Evolutionary conservation across 64 coral and sea anemone species (phyloP).

Genomic region (Montipora capricornis): DNA sequence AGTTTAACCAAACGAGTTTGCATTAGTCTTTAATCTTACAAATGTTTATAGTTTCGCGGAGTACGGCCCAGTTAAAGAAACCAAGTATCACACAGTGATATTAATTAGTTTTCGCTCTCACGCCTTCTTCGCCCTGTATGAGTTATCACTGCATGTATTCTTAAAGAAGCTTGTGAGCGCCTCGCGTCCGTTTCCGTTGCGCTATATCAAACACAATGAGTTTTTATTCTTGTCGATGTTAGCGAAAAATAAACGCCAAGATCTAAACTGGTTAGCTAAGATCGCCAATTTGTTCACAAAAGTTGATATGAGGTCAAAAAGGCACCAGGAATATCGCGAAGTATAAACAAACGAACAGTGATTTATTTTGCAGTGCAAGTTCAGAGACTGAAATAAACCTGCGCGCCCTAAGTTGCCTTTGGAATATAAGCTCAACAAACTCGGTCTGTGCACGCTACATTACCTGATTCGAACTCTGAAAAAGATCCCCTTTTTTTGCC

Average conservation of each 20-base stretch:
- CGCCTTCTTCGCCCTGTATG: slow-evolving; percentile 49
- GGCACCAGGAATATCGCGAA: not conserved
- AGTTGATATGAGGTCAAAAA: slow-evolving; percentile 36
- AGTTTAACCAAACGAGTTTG: slow-evolving; percentile 56
- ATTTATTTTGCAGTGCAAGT: slow-evolving; percentile 10
- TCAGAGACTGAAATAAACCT: not conserved
- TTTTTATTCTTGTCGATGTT: slow-evolving; percentile 28
- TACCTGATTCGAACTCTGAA: not conserved
- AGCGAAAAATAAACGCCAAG: slow-evolving; percentile 10
- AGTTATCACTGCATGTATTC: slow-evolving; percentile 9
- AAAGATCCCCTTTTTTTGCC: not conserved
- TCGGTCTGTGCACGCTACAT: not conserved
- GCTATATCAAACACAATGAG: slow-evolving; percentile 22
- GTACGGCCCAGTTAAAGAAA: slow-evolving; percentile 39
- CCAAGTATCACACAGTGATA: slow-evolving; percentile 54
- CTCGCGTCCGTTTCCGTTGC: slow-evolving; percentile 33
- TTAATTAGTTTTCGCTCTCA: slow-evolving; percentile 75
- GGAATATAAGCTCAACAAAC: not conserved
- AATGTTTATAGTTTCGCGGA: slow-evolving; percentile 54
- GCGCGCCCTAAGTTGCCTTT: not conserved
- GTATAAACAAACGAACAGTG: slow-evolving; percentile 28
- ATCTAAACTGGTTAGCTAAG: not conserved
- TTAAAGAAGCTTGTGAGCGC: slow-evolving; percentile 49
- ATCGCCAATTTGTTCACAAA: not conserved
- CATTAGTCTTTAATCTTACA: slow-evolving; percentile 52